Evolutionary conservation across 2,113 vertebrate species (phyloP), one percentile per base, ranked within the genome.

Genomic region (Saccopteryx leptura): DNA sequence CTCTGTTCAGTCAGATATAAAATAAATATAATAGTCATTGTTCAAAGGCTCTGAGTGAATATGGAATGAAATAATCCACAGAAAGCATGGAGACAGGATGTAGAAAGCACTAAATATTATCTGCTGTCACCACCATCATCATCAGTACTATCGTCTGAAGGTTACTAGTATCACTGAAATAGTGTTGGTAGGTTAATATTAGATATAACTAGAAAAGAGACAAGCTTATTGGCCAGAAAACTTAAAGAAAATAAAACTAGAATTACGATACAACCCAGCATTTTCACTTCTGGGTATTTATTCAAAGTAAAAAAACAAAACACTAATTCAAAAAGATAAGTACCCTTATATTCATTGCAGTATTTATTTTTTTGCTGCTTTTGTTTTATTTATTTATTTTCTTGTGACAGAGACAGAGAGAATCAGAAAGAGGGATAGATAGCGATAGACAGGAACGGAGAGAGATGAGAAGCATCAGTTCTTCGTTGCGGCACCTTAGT

Each of bases 1-100:
- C 21, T 92, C 24, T 19, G 48, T 68, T 82, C 71, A 83, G 0
- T 76, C 60, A 89, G 33, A n/a, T 52, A 7, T 52, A 52, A 97
- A 88, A 50, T 91, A 90, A 82, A 58, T 88, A 81, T 61, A 65
- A 61, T 39, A 94, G 31, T 95, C 21, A 72, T 61, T 52, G 60
- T 31, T 87, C 80, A 88, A 46, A 78, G 46, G 24, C 56, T 89
- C 90, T 85, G 69, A 76, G 19, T 89, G 87, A 80, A 65, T 28
- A 82, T 79, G 33, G 68, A 46, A 81, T 75, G n/a, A 76, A 94
- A 56, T 60, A 91, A 90, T n/a, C 33, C 17, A 13, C 33, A 28
- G 24, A 82, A 71, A 90, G 48, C 61, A 56, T 17, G 60, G 18
- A 65, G n/a, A 33, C 4, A 33, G 39, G 10, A 33, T 66, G 21